Base-by-base conservation (phyloP, 2,113 vertebrate species). In the Poecilia latipinna region DNA sequence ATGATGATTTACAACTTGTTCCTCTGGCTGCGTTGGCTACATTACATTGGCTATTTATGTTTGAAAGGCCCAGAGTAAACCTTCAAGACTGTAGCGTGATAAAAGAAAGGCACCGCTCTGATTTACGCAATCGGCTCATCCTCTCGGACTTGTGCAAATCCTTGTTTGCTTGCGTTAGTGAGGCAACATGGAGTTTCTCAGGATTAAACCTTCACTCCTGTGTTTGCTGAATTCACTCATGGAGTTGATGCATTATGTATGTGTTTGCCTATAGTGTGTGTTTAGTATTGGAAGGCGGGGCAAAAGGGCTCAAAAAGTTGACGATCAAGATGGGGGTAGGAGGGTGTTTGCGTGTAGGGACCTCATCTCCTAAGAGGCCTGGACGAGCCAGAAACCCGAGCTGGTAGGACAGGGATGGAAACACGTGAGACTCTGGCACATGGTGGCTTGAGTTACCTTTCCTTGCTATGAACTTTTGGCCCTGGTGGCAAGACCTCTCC, bases 391-490 rank as follows among this genome's bases (percentile, higher is more conserved):
- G 93, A 93, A 94, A 93, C 90, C 83, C 24, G 93, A 95, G 92
- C 89, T 83, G 78, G 76, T 82, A 89, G 89, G 85, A 94, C 90
- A 94, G 93, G 90, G 88, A 88, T 61, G 39, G 31, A 29, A 90
- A 91, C 91, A 92, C 79, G 89, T 92, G 92, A 93, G 89, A 80
- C 86, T 76, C 68, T 71, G 76, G 89, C 89, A 91, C 92, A 90
- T 87, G 88, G 77, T 73, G 91, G 84, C 90, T 91, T 77, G 48
- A 78, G 86, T 92, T 93, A 92, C 92, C 90, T 73, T 93, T 90
- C 87, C 72, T 87, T 65, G 2, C 74, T 76, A 70, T 94, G 93
- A 95, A 94, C 93, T 94, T 91, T 94, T 93, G 91, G 90, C 93
- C 93, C 74, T 63, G 17, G 66, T 86, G 88, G 90, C 74, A 74